Base-by-base conservation (phyloP, 2,888 invertebrate genomes). In the Margaritifera margaritifera region DNA sequence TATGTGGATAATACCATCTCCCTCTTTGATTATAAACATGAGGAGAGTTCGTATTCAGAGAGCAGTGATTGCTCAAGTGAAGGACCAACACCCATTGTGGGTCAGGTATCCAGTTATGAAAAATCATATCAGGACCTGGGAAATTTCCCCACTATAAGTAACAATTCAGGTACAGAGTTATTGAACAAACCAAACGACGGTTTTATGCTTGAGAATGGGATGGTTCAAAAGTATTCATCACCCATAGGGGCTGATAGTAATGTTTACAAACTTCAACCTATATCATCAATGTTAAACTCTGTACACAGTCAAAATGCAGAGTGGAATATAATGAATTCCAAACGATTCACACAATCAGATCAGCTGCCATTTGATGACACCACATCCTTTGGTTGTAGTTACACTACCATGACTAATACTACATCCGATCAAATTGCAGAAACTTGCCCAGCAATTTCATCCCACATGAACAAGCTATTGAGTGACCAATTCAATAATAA, bases 251-350 rank as follows among this genome's bases (percentile, higher is more conserved):
- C 93, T 79, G 92, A 92, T 90, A 89, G 84, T 71, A 92, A 55
- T 20, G 66, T 73, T 86, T 93, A 92, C 90, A 94, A 94, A 90
- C 91, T 94, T 81, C 94, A 95, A 86, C 92, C 93, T 1, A 93
- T 93, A 84, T 92, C 93, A 8, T 93, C 93, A 77, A 89, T 93
- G 68, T 89, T 93, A 60, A 85, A 78, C 63, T 82, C 82, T 24
- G 76, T 80, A 18, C 71, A 79, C 27, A 68, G 73, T 27, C 69
- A 70, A 50, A 66, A 71, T 31, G 66, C 74, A 20, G 69, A 67
- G n/a, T 72, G 69, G 53, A 68, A 64, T 68, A 55, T 72, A 56
- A 64, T 57, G 42, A 53, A 66, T n/a, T 54, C 68, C 25, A 42
- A 65, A 42, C 52, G 62, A n/a, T 22, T 24, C 11, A 53, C n/a